Evolutionary conservation across 2,797 vertebrate species (phyloP).

Genomic region (Paramormyrops hopkinsi): DNA sequence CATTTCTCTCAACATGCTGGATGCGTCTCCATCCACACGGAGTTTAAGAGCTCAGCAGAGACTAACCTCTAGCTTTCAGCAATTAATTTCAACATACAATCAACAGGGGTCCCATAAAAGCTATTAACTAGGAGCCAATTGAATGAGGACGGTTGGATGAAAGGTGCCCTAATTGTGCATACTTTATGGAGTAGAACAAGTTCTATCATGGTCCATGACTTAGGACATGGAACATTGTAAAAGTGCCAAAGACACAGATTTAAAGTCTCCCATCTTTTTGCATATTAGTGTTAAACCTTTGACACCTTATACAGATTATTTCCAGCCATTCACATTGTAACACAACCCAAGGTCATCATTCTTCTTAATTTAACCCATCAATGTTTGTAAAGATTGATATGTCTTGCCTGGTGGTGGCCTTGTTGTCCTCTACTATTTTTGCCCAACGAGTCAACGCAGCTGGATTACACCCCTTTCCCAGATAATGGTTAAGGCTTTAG

Average conservation of each 20-base stretch:
- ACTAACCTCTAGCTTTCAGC: not conserved
- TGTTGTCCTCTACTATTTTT: not conserved
- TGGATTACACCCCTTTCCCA: not conserved
- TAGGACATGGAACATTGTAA: not conserved
- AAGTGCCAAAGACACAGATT: not conserved
- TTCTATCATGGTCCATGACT: not conserved
- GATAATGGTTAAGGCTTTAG: constrained; percentile 17
- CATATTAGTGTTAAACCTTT: not conserved
- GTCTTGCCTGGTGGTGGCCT: not conserved
- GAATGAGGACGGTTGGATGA: not conserved
- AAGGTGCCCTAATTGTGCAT: not conserved
- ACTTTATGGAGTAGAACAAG: not conserved
- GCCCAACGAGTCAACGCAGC: not conserved
- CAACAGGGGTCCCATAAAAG: not conserved
- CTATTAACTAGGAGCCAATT: not conserved
- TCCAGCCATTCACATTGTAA: not conserved
- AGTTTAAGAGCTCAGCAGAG: not conserved
- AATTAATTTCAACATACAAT: not conserved
- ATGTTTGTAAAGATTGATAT: not conserved
- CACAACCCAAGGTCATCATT: not conserved
- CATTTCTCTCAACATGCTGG: not conserved
- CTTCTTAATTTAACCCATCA: not conserved
- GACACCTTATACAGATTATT: not conserved
- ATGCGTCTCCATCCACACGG: not conserved
- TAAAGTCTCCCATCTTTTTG: not conserved